Evolutionary conservation across 1,140 invertebrate genomes (phyloP).

Genomic region (Gonioctena quinquepunctata): DNA sequence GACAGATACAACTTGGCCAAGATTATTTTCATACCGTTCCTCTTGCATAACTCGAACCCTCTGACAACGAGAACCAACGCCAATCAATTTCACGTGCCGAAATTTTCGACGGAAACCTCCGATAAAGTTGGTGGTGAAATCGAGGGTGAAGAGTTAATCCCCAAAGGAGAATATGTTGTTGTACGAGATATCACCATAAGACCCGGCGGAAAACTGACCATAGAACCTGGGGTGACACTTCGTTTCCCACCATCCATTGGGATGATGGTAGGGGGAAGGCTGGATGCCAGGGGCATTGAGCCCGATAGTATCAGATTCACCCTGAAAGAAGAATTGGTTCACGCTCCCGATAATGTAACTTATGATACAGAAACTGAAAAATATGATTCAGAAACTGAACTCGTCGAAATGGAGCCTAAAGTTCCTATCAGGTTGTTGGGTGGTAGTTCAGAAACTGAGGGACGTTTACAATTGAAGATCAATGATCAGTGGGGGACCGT

Average conservation of each 20-base stretch:
- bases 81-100: conserved; percentile 74
- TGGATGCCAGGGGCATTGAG: conserved; percentile 79
- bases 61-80: conserved; percentile 75
- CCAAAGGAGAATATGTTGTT: conserved; percentile 81
- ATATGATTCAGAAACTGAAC: conserved; percentile 57
- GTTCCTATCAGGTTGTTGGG: conserved; percentile 77
- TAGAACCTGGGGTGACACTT: conserved; percentile 85
- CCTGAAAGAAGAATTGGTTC: conserved; percentile 71
- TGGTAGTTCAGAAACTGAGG: conserved; percentile 74
- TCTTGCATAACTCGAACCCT: conserved; percentile 83
- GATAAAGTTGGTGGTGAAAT: conserved; percentile 85
- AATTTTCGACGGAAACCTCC: conserved; percentile 69
- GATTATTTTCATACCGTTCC: conserved; percentile 83
- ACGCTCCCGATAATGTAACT: conserved; percentile 66
- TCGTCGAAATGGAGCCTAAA: conserved; percentile 59
- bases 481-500: conserved; percentile 94
- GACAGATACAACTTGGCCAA: conserved; percentile 90
- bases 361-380: conserved; percentile 61
- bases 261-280: conserved; percentile 92
- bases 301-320: conserved; percentile 79
- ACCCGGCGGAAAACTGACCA: conserved; percentile 82
- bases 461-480: conserved; percentile 78
- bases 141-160: conserved; percentile 79
- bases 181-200: conserved; percentile 89
- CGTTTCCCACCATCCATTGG: conserved; percentile 89